These are phyloP conservation scores for Diadophis punctatus DNA, from an alignment of 2,113 vertebrate genomes.

Conservation along the genomic window DNA sequence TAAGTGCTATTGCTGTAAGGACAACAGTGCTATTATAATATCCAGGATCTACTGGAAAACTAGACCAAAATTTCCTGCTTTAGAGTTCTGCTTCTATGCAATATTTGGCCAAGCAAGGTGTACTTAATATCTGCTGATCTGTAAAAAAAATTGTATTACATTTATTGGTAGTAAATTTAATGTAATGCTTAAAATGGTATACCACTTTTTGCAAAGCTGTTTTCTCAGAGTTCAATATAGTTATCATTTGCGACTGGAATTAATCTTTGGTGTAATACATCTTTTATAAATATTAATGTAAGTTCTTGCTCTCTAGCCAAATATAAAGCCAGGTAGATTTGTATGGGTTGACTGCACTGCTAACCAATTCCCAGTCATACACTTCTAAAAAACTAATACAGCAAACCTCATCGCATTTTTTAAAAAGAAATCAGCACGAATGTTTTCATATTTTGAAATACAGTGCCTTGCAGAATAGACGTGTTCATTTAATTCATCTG, in stretches of 20 bases:
- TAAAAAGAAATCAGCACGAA: background rate
- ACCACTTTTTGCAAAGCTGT: background rate
- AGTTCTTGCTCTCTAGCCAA: background rate
- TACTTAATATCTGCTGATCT: background rate
- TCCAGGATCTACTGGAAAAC: background rate
- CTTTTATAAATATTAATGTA: background rate
- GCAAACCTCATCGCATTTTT: background rate
- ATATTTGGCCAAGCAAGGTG: background rate
- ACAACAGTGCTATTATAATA: background rate
- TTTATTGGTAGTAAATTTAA: background rate
- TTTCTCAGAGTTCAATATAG: background rate
- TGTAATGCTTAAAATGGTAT: background rate
- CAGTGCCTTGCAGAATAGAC: background rate
- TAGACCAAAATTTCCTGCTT: background rate
- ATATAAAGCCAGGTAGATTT: background rate
- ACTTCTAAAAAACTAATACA: background rate
- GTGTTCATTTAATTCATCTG: background rate
- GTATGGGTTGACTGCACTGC: background rate
- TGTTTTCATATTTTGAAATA: background rate
- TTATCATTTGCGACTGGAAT: background rate
- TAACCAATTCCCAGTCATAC: background rate
- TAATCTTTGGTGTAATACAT: background rate
- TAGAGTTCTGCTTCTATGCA: background rate
- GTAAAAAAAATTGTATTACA: background rate
- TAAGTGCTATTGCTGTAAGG: background rate